These are phyloP conservation scores for Helogale parvula DNA, from an alignment of 2,113 vertebrate species.

Conservation along the genomic window DNA sequence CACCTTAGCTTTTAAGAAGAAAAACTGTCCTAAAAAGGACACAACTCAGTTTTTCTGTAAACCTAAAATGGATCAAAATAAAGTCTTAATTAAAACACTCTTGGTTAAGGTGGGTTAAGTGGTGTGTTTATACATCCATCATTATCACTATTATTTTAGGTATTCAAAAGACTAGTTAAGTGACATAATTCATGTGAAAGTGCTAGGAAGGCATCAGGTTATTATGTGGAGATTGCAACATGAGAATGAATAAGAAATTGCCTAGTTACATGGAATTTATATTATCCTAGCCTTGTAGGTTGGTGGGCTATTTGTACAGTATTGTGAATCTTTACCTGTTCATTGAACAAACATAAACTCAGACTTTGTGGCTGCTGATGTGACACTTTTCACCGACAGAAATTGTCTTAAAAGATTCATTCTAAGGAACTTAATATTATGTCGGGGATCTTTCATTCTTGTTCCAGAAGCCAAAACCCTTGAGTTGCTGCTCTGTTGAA, in stretches of 20 bases:
- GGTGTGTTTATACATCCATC: background rate
- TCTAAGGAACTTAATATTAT: constrained; percentile 63
- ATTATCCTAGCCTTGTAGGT: background rate
- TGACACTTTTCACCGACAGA: constrained; percentile 54
- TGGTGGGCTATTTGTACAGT: constrained; percentile 39
- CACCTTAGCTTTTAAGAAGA: constrained; percentile 29
- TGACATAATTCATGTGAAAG: background rate
- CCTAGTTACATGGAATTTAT: constrained; percentile 27
- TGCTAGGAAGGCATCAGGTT: background rate
- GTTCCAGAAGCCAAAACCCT: constrained; percentile 57
- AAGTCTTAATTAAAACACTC: background rate
- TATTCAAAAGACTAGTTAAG: constrained; percentile 12
- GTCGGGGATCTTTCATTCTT: constrained; percentile 63
- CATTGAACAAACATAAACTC: constrained; percentile 58
- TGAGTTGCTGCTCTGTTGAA: constrained; percentile 20
- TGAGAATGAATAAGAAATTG: background rate
- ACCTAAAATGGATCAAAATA: constrained; percentile 23
- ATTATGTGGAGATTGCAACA: background rate
- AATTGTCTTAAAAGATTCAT: constrained; percentile 61
- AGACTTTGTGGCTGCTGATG: constrained; percentile 59
- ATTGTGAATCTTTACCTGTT: constrained; percentile 50
- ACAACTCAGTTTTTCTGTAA: constrained; percentile 39
- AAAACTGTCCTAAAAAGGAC: constrained; percentile 5
- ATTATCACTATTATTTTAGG: background rate
- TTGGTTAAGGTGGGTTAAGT: constrained; percentile 1